Base-by-base conservation (phyloP, 1,140 invertebrate species). In the Charaxes varanes region DNA sequence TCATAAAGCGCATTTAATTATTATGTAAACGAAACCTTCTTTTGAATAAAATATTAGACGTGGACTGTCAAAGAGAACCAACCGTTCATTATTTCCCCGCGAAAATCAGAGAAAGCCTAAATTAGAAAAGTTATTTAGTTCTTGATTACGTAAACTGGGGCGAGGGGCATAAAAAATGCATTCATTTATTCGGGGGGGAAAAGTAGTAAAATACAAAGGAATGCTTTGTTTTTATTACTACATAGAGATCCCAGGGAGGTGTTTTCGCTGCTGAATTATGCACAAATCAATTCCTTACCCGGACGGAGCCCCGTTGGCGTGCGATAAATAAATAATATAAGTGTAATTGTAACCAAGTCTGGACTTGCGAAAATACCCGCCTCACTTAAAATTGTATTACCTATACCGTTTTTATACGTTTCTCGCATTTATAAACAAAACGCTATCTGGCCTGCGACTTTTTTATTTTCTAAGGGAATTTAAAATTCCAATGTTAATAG, bases 1-100 rank as follows among this genome's bases (percentile, higher is more conserved):
- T 82, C 78, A 82, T 74, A 79, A 79, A 70, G 66, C 64, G 67
- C 67, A 68, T 82, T 80, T 80, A 79, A 82, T 82, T 82, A 82
- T 77, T 77, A 82, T 82, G 73, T 74, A 69, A 82, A 82, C 70
- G 78, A 78, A 73, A 72, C 61, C 66, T 68, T 59, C 66, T 67
- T 76, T 70, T 82, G 78, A 82, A 82, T 82, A 79, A 77, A 79
- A 82, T 79, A 74, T 78, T 62, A 79, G 69, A 61, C 45, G 41
- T 51, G 58, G 54, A 53, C 63, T 70, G 69, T 79, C 74, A 79
- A 79, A 79, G 73, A 36, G 57, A 76, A 74, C 79, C 67, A 73
- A 55, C 41, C 49, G 53, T 65, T 72, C 57, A 61, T 76, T 67
- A 74, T 67, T 68, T 58, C 41, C 45, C 40, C 41, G 45, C 35